Base-by-base conservation (phyloP, 2,797 vertebrate species). In the Falco concolor region DNA sequence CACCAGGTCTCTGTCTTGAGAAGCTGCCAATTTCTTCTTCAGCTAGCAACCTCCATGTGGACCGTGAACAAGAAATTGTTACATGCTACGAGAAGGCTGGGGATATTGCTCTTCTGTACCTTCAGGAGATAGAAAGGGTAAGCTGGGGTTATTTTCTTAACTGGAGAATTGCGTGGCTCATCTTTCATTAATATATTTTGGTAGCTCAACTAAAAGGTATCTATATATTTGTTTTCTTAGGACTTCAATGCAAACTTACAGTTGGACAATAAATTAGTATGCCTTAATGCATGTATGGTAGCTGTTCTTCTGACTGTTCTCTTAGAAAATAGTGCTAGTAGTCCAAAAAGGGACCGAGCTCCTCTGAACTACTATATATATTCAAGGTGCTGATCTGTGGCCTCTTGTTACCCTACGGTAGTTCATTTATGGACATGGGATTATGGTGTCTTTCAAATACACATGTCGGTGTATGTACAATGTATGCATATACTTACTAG, bases 61-160 rank as follows among this genome's bases (percentile, higher is more conserved):
- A 99, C 63, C 98, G 96, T 30, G 99, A 99, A 9, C 99, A 99
- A 97, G 99, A 99, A 32, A 98, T 99, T 84, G 98, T 99, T 97
- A 99, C 98, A 4, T 99, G 99, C 96, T 99, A 99, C 2, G 99
- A 99, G 97, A 99, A 99, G 91, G 98, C 99, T 12, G 99, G 99
- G 93, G 99, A 99, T 97, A 99, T 99, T 13, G 99, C 99, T 49
- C 98, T 99, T 42, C 97, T 99, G 12, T 99, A 99, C 96, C 99
- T 99, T 91, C 99, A 99, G 97, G 99, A 99, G 97, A 98, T 99
- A 79, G 99, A 99, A 96, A 99, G 98, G 98, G 99, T 99, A 95
- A 98, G 96, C 65, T 93, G 91, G 34, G 25, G 5, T 69, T 28
- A 4, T 12, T 59, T 42, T 40, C 74, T 28, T 18, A 13, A 38